Base-by-base conservation (phyloP, 2,797 vertebrate species). In the Diceros bicornis region DNA sequence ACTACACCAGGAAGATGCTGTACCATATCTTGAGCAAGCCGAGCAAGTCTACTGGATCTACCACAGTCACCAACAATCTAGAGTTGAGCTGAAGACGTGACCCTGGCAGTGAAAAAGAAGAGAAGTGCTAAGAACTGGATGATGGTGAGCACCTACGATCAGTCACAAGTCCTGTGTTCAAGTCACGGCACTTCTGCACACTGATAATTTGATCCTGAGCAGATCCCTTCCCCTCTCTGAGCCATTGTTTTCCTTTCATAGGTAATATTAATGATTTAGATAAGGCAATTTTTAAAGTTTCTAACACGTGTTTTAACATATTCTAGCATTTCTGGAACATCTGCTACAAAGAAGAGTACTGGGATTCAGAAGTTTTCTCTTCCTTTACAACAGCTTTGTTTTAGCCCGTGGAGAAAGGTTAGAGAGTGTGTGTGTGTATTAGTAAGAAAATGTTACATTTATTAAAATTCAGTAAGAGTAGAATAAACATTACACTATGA, bases 391-490 rank as follows among this genome's bases (percentile, higher is more conserved):
- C 29, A 88, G 72, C 89, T 93, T 95, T 86, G 75, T 93, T 89
- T 94, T 83, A 78, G 47, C 17, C 84, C 69, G 37, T 41, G 41
- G 74, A 71, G 41, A 55, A 87, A 57, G 81, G 79, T 17, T 37
- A 71, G 62, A 86, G 47, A 85, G 50, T 50, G 11, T n/a, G 41
- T 50, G 14, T 77, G 41, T 10, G 2, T 52, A 6, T 68, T 71
- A 84, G 52, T 12, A 27, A 71, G 75, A 74, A 81, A 82, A 41
- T 47, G 55, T 52, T 86, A 62, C 59, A 88, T 71, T 74, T 88
- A 88, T 95, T 92, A 81, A 95, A 86, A 94, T 97, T 92, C 55
- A 82, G 27, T n/a, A 68, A 81, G 32, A 87, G 59, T 16, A 96
- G 13, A 62, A 92, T 83, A 71, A 93, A 75, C 34, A 88, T 68